A percentile compares a stretch with the other conserved stretches of the same genome.
phyloP scores from a whole-genome alignment of 64 coral and sea anemone species.

The Porites australiensis region DNA sequence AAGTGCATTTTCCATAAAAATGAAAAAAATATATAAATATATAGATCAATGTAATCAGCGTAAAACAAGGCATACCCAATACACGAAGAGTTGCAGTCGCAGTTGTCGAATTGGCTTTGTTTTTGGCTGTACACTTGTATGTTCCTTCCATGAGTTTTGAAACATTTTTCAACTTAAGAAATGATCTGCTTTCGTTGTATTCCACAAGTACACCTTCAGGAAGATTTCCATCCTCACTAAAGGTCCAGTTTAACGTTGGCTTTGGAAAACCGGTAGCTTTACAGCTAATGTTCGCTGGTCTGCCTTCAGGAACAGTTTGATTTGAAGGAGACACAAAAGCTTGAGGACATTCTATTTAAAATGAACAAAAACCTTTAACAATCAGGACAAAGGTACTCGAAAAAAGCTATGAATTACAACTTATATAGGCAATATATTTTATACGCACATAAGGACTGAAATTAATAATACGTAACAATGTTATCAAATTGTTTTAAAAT shows the following conservation, averaged over 20 bases:
- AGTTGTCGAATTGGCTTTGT: too few relatives aligned
- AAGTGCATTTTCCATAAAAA: too few relatives aligned
- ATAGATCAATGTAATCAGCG: too few relatives aligned
- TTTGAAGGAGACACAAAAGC: neutral
- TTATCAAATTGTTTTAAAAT: too few relatives aligned
- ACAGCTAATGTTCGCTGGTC: neutral
- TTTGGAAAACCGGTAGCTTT: slow-evolving; percentile 1
- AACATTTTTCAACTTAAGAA: too few relatives aligned
- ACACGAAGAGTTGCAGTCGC: neutral
- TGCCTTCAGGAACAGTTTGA: slow-evolving; percentile 2
- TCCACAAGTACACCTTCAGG: neutral
- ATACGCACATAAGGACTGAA: too few relatives aligned
- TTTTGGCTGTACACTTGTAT: neutral
- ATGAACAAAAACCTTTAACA: neutral
- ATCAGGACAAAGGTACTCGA: too few relatives aligned
- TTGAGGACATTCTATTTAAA: neutral
- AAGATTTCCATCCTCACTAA: neutral
- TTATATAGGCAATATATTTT: too few relatives aligned
- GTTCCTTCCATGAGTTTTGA: neutral
- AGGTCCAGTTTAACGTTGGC: neutral
- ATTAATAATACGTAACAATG: too few relatives aligned
- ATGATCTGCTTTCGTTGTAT: too few relatives aligned
- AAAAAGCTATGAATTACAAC: too few relatives aligned
- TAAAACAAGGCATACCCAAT: neutral
- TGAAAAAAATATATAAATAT: too few relatives aligned